Base-by-base conservation (phyloP, 2,888 invertebrate genomes). In the Trachelus stipa region DNA sequence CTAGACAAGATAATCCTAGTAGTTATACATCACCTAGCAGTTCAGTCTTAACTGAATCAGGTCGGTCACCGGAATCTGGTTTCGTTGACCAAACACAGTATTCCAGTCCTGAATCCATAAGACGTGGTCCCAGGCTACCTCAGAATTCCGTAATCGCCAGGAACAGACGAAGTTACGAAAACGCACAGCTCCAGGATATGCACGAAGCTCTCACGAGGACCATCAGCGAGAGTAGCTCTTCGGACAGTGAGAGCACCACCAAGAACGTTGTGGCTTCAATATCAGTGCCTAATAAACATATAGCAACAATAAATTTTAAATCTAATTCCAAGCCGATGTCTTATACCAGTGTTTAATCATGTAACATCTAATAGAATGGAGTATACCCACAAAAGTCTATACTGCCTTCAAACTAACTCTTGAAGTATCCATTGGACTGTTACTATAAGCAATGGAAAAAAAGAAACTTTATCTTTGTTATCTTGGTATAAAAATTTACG, bases 161-260 rank as follows among this genome's bases (percentile, higher is more conserved):
- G n/a, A 88, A 87, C 37, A 81, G 88, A n/a, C 83, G 87, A 4
- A 87, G 89, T 73, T 87, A 88, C 82, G 88, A 88, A 79, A 83
- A 86, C 69, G 88, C 88, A 3, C 88, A 87, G 69, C 76, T 89
- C 35, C 87, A 88, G 79, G 87, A 89, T 76, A 86, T 89, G 68
- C 86, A 88, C 81, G 81, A 84, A 56, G 79, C 79, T 1, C 73
- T 87, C n/a, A 80, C 82, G 2, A 82, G 84, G 71, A 82, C 82
- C 11, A 81, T 81, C n/a, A 83, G 83, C 69, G 83, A 83, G n/a
- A 83, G 83, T 34, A 82, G 80, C 73, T 83, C 85, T 6, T 84
- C 84, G 35, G 87, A 87, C 74, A 82, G 81, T 79, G 86, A 87
- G n/a, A 71, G 37, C 15, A 37, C 76, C 33, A 34, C 76, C 56